Evolutionary conservation across 2,797 vertebrate genomes (phyloP), one percentile per base, ranked within the genome.

Genomic region (Synaphobranchus kaupii): DNA sequence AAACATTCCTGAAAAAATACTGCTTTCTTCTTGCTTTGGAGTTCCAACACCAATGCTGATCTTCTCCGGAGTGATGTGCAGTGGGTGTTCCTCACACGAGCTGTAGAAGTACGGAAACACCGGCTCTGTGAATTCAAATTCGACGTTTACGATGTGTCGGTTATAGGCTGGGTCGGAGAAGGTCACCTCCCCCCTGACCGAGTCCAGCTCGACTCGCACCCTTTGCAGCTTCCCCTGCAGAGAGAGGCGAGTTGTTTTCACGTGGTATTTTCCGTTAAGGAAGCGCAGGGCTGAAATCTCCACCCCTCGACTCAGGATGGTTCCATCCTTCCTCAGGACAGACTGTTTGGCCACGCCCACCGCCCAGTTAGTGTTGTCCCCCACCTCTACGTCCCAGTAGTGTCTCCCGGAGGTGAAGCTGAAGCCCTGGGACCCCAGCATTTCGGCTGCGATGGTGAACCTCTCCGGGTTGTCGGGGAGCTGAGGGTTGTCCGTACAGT

Each of bases 401-500:
- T 68, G 84, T 47, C 10, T 25, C n/a, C 87, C 84, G 3, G 44
- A 39, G 87, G 52, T 52, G 56, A 48, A 88, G 84, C 87, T 52
- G 56, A 48, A 88, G 84, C 87, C 84, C 76, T 22, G 28, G 0
- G 92, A 93, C 66, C 95, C 95, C 15, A 96, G 93, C 25, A 93
- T 96, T 60, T 96, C 96, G 0, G 95, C 94, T 0, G 95, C 96
- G 25, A 94, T 84, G 83, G 93, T 94, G 91, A 97, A 96, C 86
- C 95, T 96, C 91, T 96, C 96, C 0, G 95, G 94, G 92, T 94
- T 96, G 92, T 94, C 93, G 4, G 95, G 95, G 83, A 93, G 94
- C 87, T 78, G 25, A 47, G 60, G 84, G 31, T 88, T 82, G 85
- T 89, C 88, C 90, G 12, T 15, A 6, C 91, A 91, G 34, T 88